Evolutionary conservation across 2,113 vertebrate genomes (phyloP), one percentile per base, ranked within the genome.

Genomic region (Coryphaenoides rupestris): DNA sequence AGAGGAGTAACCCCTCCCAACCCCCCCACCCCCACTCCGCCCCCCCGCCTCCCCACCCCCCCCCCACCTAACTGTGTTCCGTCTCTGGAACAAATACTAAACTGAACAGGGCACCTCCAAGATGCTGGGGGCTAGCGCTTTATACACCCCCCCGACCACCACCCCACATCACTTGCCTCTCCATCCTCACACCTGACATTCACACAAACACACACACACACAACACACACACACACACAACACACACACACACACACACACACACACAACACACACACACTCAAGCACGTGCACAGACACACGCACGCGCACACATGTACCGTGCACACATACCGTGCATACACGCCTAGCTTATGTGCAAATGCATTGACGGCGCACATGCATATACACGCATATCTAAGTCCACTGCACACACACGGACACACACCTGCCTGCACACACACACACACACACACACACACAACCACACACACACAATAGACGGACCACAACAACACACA

Each of bases 71-170:
- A 62, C 77, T 60, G 72, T 70, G 77, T 67, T 77, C 72, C 70
- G 63, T 73, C 85, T 81, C 70, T 78, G 79, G 81, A 85, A 83
- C 81, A 84, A 87, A 88, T 65, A 75, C 78, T 78, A 77, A 82
- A 82, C 74, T 1, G 70, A 83, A 68, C 76, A 88, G 83, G 84
- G 84, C 86, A 88, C 84, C 86, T 88, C 84, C 80, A 87, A 83
- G 74, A 84, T 84, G 84, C 81, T 80, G 73, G 63, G 72, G 71
- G n/a, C 74, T 83, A 83, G 84, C 86, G 75, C 79, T 83, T 79
- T 77, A 40, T 69, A 73, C 59, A 72, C n/a, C 71, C 75, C 75
- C 79, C 74, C 78, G 85, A 60, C 69, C 72, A 76, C 80, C 72
- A 16, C 66, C n/a, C n/a, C n/a, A n/a, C n/a, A n/a, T n/a, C n/a